A percentile compares a stretch with the other conserved stretches of the same genome.
Conservation (phyloP, 2,113 vertebrate species). For the Mustelus asterias region DNA sequence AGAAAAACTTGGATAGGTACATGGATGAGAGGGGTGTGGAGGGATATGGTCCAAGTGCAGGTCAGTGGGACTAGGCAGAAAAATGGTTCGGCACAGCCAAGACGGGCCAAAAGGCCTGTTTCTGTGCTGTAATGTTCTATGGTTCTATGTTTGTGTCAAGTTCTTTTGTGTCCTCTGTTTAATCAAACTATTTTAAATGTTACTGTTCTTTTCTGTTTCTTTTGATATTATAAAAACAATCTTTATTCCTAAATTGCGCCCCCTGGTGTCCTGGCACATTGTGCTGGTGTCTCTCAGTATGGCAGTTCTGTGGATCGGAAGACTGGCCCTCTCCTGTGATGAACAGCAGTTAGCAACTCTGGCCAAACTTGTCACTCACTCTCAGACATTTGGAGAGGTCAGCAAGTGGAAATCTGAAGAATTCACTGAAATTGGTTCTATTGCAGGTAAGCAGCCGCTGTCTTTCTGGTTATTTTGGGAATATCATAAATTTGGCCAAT, state of each 20-base stretch:
- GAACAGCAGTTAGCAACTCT: constrained; percentile 58
- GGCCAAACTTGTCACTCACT: constrained; percentile 51
- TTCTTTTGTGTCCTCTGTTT: neutral
- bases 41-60: no score
- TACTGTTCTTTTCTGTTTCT: neutral
- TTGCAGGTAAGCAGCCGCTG: constrained; percentile 54
- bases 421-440: constrained; percentile 64
- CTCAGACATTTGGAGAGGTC: constrained; percentile 55
- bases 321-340: constrained; percentile 56
- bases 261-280: neutral
- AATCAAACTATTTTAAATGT: neutral
- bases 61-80: no score
- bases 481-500: neutral
- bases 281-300: constrained; percentile 48
- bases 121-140: no score
- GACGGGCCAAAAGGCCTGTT: no score
- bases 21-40: no score
- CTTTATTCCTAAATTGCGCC: neutral
- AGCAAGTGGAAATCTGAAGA: constrained; percentile 61
- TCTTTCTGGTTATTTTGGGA: neutral
- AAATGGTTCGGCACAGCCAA: no score
- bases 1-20: no score
- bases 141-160: neutral
- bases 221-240: neutral
- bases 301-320: constrained; percentile 59